Evolutionary conservation across 2,113 vertebrate species (phyloP), one percentile per base, ranked within the genome.

Genomic region (Spea bombifrons): DNA sequence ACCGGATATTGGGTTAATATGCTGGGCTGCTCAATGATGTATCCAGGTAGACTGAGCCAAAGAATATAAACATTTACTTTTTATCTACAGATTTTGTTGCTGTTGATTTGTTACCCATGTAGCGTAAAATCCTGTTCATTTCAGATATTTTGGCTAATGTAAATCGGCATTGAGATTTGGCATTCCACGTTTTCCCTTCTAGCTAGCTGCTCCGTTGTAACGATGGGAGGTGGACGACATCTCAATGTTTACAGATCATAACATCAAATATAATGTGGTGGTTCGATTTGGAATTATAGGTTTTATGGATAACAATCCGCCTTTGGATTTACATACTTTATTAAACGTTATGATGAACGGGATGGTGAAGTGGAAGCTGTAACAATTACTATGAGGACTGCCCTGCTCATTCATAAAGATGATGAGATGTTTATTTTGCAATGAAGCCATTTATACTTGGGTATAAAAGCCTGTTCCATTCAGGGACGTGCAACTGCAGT

Each of bases 241-340:
- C 76, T 66, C 50, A 50, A 67, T 73, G 67, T 68, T 53, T 73
- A 55, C 50, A 48, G 77, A 67, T 67, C 66, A 66, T 68, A 13
- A 52, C 63, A 55, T 55, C 30, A 73, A 79, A 73, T 52, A 71
- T 73, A 80, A 73, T 80, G 63, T 53, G 46, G 9, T 67, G 12
- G 44, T 30, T 5, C 73, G 63, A 80, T 67, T 7, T 43, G 71
- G 71, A 72, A 61, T 44, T 63, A 59, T 64, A 52, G 43, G 49
- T 67, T 80, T 80, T 80, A 80, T 68, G 77, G 71, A 16, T 48
- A 50, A 45, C 64, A 67, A 73, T 80, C 64, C 73, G 44, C 70
- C 63, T 66, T 59, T 46, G 44, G 77, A 73, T 79, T 66, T 73
- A 48, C 16, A 79, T 63, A 73, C 63, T 59, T 73, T 80, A 73